Conservation (phyloP, 2,113 vertebrate species). For the Cephalopterus ornatus region DNA sequence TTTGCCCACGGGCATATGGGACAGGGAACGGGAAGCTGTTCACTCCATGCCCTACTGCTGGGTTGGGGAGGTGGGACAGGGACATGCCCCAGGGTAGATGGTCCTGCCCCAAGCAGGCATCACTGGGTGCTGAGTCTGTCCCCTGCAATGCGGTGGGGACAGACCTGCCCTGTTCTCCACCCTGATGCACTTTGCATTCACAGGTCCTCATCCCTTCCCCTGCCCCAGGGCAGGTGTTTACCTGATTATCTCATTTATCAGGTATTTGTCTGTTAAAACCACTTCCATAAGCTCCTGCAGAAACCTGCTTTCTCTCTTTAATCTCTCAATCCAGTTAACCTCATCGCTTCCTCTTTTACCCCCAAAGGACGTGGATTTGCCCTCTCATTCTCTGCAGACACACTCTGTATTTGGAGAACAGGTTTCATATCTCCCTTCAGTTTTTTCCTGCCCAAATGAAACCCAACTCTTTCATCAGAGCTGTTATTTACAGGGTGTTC, state of each 20-base stretch:
- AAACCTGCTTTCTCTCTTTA: background rate
- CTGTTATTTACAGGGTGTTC: background rate
- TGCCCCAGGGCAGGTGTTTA: background rate
- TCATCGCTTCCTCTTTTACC: background rate
- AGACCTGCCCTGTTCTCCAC: background rate
- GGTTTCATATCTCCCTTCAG: background rate
- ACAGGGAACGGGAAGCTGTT: background rate
- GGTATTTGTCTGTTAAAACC: background rate
- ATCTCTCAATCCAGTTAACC: background rate
- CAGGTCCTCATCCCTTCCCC: background rate
- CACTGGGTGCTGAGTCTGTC: background rate
- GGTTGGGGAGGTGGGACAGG: background rate
- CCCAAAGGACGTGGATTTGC: background rate
- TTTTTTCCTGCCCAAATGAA: background rate
- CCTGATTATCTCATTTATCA: background rate
- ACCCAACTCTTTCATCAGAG: background rate
- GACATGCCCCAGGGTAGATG: background rate
- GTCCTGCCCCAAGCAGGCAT: accelerated
- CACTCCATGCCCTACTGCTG: accelerated
- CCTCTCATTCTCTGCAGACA: background rate
- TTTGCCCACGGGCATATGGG: accelerated
- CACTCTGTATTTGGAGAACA: background rate
- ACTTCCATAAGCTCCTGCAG: background rate
- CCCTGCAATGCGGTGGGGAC: accelerated
- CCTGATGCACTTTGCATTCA: background rate